Conservation (phyloP, 1,140 invertebrate genomes). For the Zaprionus capensis region DNA sequence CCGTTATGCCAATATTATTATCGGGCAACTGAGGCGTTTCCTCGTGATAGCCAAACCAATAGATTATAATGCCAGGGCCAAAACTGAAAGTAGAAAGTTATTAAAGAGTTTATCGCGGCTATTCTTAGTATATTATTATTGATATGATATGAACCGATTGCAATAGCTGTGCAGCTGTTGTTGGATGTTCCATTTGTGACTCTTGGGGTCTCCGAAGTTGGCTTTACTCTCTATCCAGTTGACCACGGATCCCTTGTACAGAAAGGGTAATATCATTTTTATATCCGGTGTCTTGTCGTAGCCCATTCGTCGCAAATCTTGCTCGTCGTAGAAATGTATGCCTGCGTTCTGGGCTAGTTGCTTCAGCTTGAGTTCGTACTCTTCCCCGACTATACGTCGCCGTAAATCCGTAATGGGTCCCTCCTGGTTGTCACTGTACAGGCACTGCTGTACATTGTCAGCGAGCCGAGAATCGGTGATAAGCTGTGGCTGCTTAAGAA, state of each 20-base stretch:
- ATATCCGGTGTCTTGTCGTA: conserved; percentile 98
- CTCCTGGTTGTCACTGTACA: conserved; percentile 89
- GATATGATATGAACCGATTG: conserved; percentile 88
- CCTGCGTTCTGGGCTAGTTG: conserved; percentile 86
- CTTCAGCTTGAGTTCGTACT: conserved; percentile 90
- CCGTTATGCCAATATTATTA: conserved; percentile 87
- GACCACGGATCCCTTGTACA: conserved; percentile 92
- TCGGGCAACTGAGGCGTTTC: conserved; percentile 86
- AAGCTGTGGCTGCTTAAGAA: conserved; percentile 88
- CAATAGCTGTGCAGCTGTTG: conserved; percentile 96
- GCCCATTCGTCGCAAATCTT: conserved; percentile 90
- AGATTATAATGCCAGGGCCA: conserved; percentile 96
- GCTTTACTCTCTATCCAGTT: conserved; percentile 99
- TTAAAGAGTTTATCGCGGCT: background rate
- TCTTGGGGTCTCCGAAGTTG: conserved; percentile 93
- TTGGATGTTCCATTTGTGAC: conserved; percentile 93
- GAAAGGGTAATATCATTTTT: conserved; percentile 95
- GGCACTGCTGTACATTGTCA: conserved; percentile 87
- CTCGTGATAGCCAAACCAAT: conserved; percentile 97
- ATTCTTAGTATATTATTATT: background rate
- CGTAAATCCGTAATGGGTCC: conserved; percentile 89
- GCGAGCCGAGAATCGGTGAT: conserved; percentile 88
- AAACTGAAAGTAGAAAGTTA: conserved; percentile 86
- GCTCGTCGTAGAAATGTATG: conserved; percentile 92
- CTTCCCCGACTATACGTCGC: conserved; percentile 89